Evolutionary conservation across 2,113 vertebrate species (phyloP), one percentile per base, ranked within the genome.

Genomic region (Nicator chloris): DNA sequence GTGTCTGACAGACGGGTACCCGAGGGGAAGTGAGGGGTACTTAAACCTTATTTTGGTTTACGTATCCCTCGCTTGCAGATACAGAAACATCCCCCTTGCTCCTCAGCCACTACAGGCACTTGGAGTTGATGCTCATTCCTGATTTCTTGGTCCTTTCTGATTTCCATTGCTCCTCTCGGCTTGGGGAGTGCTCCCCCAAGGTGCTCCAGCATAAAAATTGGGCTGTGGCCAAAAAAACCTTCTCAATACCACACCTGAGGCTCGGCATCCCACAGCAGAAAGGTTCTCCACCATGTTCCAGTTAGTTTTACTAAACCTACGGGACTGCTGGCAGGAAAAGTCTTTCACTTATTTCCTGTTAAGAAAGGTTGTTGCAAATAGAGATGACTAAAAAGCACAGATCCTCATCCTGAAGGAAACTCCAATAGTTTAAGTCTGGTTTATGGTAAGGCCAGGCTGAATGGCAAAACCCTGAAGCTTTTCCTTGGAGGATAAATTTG

Each of bases 41-140:
- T 12, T 14, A 9, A 13, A 10, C 2, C 1, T 17, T 18, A 2
- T 33, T 78, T 40, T 7, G 61, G n/a, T n/a, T n/a, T n/a, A n/a
- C n/a, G n/a, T n/a, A n/a, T n/a, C n/a, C n/a, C n/a, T n/a, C n/a
- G n/a, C n/a, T 39, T 53, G 13, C 21, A n/a, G 23, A 8, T 7
- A 8, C n/a, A 37, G 45, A 83, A 57, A 65, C 4, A 6, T 4
- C 22, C 19, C 20, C 37, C 33, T 78, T 26, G 33, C 27, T 66
- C 49, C 56, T 59, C 56, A 77, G 33, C 16, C 61, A 47, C 45
- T 42, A 13, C 0, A 0, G 50, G 44, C 11, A 4, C 59, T 35
- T 21, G 33, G 42, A 44, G 31, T 5, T 33, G 15, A 8, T 3
- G 4, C 26, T 81, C 3, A 0, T n/a, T 54, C 53, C 37, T 23